Conservation (phyloP, 1,140 invertebrate species). For the Pseudachorutes palmiensis region DNA sequence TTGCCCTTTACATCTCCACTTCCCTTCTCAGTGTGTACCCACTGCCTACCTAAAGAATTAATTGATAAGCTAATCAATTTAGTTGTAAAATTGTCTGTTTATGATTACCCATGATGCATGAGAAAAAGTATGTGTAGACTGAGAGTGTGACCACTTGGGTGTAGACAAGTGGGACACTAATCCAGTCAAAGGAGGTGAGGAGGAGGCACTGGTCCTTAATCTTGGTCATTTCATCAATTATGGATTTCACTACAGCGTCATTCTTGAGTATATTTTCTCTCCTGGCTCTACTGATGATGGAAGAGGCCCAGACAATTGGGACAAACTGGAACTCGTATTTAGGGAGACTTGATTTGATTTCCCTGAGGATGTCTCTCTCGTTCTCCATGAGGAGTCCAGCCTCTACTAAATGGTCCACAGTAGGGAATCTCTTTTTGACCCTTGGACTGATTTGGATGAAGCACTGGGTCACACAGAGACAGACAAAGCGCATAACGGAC, state of each 20-base stretch:
- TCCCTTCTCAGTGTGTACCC: background rate
- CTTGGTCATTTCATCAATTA: conserved; percentile 46
- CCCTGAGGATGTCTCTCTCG: conserved; percentile 66
- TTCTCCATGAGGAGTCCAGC: conserved; percentile 63
- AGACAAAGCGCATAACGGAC: conserved; percentile 52
- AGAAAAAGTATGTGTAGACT: conserved; percentile 81
- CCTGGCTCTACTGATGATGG: conserved; percentile 56
- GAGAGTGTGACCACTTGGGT: conserved; percentile 89
- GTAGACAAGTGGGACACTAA: conserved; percentile 85
- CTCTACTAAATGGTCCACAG: conserved; percentile 46
- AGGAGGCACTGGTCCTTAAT: conserved; percentile 1
- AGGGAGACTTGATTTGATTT: conserved; percentile 59
- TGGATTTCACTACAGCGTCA: conserved; percentile 51
- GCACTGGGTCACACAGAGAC: conserved; percentile 44
- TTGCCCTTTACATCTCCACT: conserved; percentile 39
- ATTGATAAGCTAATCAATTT: conserved; percentile 45
- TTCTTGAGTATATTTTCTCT: conserved; percentile 84
- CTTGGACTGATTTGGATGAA: conserved; percentile 45
- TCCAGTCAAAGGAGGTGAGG: conserved; percentile 68
- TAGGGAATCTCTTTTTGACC: conserved; percentile 51
- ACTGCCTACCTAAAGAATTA: conserved; percentile 40
- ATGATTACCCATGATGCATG: conserved; percentile 69
- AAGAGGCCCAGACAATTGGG: conserved; percentile 84
- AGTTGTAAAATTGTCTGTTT: background rate
- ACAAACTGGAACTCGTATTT: conserved; percentile 74